Conservation (phyloP, 2,888 invertebrate species). For the Lordiphosa andalusiaca region DNA sequence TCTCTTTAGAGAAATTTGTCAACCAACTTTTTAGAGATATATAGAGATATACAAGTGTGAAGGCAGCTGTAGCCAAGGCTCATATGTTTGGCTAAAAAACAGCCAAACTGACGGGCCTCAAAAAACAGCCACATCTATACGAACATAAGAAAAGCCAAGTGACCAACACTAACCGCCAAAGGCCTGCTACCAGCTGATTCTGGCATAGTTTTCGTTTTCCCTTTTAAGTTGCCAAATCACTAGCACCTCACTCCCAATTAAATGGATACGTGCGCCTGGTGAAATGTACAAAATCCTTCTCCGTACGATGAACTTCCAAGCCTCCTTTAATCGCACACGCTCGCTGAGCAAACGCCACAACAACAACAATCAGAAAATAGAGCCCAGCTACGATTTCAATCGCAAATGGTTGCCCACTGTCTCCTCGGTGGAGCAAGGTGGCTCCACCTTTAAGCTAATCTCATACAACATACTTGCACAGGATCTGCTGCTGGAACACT, state of each 20-base stretch:
- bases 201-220: constrained; percentile 3
- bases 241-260: constrained; percentile 1
- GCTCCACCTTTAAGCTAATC: constrained; percentile 78
- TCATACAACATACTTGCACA: constrained; percentile 95
- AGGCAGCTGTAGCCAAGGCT: no score
- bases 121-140: no score
- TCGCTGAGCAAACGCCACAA: constrained; percentile 8
- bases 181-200: constrained; percentile 14
- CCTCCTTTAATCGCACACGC: constrained; percentile 5
- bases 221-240: background rate
- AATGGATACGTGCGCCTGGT: constrained; percentile 7
- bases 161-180: no score
- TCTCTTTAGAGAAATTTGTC: no score
- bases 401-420: constrained; percentile 39
- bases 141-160: no score
- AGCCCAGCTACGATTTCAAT: constrained; percentile 48
- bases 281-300: constrained; percentile 50
- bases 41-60: no score
- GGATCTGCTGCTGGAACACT: constrained; percentile 87
- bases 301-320: constrained; percentile 25
- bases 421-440: no score
- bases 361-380: constrained; percentile 30
- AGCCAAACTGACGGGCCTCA: no score
- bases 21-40: no score
- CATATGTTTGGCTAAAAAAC: no score